Percentiles rank a stretch among this genome's conserved stretches.
Conservation (phyloP, 2,797 vertebrate species). For the Thaleichthys pacificus region DNA sequence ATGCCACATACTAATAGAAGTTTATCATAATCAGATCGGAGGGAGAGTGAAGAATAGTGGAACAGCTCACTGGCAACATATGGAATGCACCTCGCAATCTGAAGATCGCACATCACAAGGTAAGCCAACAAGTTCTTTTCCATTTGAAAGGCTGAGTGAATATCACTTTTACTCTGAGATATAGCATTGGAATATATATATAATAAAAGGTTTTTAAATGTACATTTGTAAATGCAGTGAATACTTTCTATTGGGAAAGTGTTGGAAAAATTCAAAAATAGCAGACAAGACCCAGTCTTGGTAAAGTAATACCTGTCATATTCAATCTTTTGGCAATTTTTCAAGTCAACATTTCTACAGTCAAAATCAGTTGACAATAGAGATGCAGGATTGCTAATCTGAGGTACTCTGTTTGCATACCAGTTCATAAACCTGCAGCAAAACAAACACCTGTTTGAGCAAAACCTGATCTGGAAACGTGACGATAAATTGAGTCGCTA, state of each 20-base stretch:
- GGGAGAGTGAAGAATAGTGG: constrained; percentile 54
- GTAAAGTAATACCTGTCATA: constrained; percentile 33
- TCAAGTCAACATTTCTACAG: background rate
- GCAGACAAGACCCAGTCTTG: constrained; percentile 41
- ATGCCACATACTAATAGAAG: constrained; percentile 70
- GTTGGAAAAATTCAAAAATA: constrained; percentile 51
- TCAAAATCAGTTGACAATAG: constrained; percentile 1
- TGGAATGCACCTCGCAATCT: constrained; percentile 57
- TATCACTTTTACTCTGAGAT: constrained; percentile 55
- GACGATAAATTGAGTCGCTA: constrained; percentile 40
- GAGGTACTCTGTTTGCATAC: background rate
- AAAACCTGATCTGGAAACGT: too few species aligned
- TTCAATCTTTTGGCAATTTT: background rate
- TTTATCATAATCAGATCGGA: constrained; percentile 78
- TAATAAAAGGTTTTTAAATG: constrained; percentile 50
- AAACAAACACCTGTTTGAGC: background rate
- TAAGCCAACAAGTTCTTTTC: constrained; percentile 50
- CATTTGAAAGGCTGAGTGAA: constrained; percentile 59
- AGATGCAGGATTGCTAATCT: background rate
- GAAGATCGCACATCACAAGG: constrained; percentile 45
- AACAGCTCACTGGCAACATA: constrained; percentile 59
- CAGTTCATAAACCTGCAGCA: too few species aligned
- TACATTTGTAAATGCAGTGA: constrained; percentile 48
- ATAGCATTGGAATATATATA: constrained; percentile 39
- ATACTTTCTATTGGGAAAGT: constrained; percentile 37